Evolutionary conservation across 2,113 vertebrate genomes (phyloP).

Genomic region (Hylia prasina): DNA sequence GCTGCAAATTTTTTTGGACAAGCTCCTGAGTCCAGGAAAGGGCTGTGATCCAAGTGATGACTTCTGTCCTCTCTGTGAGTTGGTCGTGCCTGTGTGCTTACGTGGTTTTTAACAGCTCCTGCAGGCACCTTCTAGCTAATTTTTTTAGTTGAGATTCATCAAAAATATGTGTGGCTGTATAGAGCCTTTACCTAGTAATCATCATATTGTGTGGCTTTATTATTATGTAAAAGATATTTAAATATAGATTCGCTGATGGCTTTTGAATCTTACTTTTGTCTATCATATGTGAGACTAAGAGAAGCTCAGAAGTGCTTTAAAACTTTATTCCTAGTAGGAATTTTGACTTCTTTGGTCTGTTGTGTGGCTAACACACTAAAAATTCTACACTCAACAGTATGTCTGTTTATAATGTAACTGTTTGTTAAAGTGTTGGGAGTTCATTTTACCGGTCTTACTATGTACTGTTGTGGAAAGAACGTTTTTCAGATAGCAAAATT

Average conservation of each 20-base stretch:
- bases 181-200: background rate
- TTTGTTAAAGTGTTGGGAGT: background rate
- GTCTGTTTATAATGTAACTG: background rate
- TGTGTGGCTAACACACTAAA: background rate
- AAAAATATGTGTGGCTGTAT: background rate
- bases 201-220: background rate
- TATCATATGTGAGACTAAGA: background rate
- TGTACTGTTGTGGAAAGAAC: background rate
- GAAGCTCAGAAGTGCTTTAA: background rate
- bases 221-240: background rate
- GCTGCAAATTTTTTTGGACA: background rate
- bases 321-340: background rate
- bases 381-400: background rate
- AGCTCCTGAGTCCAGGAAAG: background rate
- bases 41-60: background rate
- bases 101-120: background rate
- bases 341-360: background rate
- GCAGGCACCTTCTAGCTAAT: background rate
- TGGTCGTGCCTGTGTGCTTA: background rate
- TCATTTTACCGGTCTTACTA: background rate
- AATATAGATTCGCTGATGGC: background rate
- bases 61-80: background rate
- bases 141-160: background rate
- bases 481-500: background rate
- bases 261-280: background rate